Percentiles rank a stretch among this genome's conserved stretches.
Evolutionary conservation across 2,888 invertebrate genomes (phyloP).

Genomic region (Sicus ferrugineus): DNA sequence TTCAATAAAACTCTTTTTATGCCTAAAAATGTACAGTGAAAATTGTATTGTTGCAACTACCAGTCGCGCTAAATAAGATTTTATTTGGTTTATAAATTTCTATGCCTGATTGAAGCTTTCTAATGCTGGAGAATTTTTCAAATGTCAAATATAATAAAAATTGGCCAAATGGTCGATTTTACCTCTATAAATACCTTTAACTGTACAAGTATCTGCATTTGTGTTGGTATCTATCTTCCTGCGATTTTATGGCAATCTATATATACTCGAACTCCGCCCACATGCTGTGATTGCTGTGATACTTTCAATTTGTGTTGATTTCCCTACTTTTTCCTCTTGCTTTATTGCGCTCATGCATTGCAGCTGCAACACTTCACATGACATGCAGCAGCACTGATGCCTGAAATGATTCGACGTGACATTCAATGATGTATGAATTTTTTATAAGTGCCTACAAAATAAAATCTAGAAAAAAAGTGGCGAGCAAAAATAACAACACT

Average conservation of each 20-base stretch:
- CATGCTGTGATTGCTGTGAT: constrained; percentile 48
- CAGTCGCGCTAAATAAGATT: neutral
- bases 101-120: neutral
- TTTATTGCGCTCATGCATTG: constrained; percentile 32
- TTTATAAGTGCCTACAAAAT: constrained; percentile 36
- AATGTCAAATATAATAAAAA: neutral
- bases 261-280: too few relatives aligned
- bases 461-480: neutral
- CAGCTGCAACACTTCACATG: constrained; percentile 31
- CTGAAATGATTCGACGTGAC: constrained; percentile 47
- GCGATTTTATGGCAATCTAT: too few relatives aligned
- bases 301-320: constrained; percentile 17
- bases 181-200: too few relatives aligned
- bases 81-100: too few relatives aligned
- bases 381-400: constrained; percentile 33
- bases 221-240: too few relatives aligned
- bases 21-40: constrained; percentile 22
- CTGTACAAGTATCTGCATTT: too few relatives aligned
- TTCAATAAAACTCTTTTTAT: neutral
- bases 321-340: constrained; percentile 12
- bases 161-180: too few relatives aligned
- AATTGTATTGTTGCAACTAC: neutral
- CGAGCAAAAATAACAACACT: neutral
- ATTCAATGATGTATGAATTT: constrained; percentile 47
- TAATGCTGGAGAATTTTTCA: neutral